phyloP scores from a whole-genome alignment of 2,113 vertebrate genomes.

The Campylorhamphus procurvoides region DNA sequence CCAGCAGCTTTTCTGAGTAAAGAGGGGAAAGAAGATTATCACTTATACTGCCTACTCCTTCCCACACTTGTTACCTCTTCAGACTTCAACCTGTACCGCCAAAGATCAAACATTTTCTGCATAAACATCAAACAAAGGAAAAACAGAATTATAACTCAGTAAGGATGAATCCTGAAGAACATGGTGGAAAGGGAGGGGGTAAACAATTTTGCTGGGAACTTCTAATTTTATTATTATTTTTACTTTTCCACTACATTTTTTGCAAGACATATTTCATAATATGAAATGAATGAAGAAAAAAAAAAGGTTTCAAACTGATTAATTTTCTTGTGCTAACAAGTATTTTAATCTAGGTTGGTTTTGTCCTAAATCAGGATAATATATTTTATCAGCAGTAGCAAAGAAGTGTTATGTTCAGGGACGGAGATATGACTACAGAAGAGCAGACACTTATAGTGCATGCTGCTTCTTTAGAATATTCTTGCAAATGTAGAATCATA shows the following conservation, averaged over 20 bases:
- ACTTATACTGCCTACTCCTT: background rate
- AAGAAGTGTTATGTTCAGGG: background rate
- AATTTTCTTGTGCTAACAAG: background rate
- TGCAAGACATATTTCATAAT: background rate
- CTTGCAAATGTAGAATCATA: background rate
- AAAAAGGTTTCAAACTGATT: background rate
- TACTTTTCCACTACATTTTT: background rate
- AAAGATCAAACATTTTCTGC: background rate
- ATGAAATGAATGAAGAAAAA: background rate
- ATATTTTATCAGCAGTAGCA: background rate
- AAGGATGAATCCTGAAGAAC: background rate
- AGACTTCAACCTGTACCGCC: background rate
- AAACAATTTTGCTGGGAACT: background rate
- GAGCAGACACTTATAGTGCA: rapidly evolving
- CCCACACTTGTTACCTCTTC: background rate
- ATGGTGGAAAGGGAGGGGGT: rapidly evolving
- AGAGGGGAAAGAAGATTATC: background rate
- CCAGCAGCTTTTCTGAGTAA: background rate
- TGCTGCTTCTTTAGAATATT: background rate
- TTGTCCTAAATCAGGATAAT: background rate
- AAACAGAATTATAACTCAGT: background rate
- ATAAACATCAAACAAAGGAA: background rate
- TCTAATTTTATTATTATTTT: background rate
- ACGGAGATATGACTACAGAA: background rate
- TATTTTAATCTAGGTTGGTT: background rate